Evolutionary conservation across 2,797 vertebrate genomes (phyloP).

Genomic region (Gastrophryne carolinensis): DNA sequence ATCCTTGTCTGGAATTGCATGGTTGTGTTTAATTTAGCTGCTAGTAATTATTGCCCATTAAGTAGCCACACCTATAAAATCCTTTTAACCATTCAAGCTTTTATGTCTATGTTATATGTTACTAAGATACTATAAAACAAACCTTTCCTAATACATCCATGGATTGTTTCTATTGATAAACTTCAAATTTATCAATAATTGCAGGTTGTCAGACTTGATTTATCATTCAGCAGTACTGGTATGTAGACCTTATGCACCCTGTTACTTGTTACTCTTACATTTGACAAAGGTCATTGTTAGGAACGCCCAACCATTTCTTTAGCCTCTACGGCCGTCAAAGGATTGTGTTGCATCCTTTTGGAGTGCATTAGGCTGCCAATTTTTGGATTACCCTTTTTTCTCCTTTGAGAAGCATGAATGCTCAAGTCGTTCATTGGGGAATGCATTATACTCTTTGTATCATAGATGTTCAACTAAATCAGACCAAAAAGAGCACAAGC

Average conservation of each 20-base stretch:
- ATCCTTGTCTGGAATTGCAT: too few relatives aligned
- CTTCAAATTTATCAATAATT: background rate
- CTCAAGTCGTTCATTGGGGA: conserved; percentile 64
- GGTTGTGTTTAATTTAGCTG: too few relatives aligned
- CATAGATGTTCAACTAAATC: conserved; percentile 56
- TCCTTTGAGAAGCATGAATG: conserved; percentile 60
- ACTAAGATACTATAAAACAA: background rate
- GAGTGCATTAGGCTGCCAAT: conserved; percentile 59
- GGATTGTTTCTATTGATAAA: background rate
- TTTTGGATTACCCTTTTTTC: conserved; percentile 61
- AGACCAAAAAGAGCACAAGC: conserved; percentile 55
- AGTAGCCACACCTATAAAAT: too few relatives aligned
- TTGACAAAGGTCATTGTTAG: conserved; percentile 54
- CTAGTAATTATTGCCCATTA: too few relatives aligned
- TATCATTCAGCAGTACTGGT: background rate
- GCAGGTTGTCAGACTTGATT: background rate
- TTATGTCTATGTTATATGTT: too few relatives aligned
- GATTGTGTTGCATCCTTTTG: conserved; percentile 45
- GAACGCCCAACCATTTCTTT: conserved; percentile 21
- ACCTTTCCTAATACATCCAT: background rate
- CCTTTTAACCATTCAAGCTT: too few relatives aligned
- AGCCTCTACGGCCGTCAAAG: conserved; percentile 56
- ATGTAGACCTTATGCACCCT: conserved; percentile 25
- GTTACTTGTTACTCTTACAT: conserved; percentile 66
- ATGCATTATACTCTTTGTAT: conserved; percentile 69